Base-by-base conservation (phyloP, 2,113 vertebrate genomes). In the Oreotragus oreotragus region DNA sequence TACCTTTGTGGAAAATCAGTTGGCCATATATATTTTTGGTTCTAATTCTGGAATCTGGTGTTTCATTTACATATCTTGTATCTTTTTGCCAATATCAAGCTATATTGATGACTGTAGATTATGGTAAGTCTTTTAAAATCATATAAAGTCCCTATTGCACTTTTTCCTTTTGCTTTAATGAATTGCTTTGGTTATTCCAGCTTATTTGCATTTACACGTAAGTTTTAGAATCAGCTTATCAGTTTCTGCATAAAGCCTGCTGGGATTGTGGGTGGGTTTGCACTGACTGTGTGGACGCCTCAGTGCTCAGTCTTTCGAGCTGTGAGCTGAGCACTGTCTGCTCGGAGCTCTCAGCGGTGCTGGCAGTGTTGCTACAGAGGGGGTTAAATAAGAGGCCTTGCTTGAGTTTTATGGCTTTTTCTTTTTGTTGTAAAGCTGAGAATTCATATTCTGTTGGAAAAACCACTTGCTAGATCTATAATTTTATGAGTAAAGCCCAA, bases 91-190 rank as follows among this genome's bases (percentile, higher is more conserved):
- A 21, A 0, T 14, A n/a, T 30, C 51, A 57, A 21, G 2, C 39
- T 80, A 17, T 77, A 25, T 21, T 66, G n/a, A 28, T 58, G 27
- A 51, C 47, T 88, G 16, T 66, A 70, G 57, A 49, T 84, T 25
- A 53, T 30, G 6, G 47, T 84, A 15, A 51, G 25, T 51, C 43
- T 64, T 88, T 64, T 89, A 79, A 70, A 84, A 57, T 85, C 13
- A 15, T 27, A 2, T 45, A 21, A 53, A 28, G 15, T 81, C 5
- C 9, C n/a, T 27, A 0, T 73, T 80, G 92, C 53, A 16, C 23
- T 94, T 90, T 64, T 73, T 88, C 33, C 21, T 88, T 49, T 92
- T 77, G 3, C 21, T 85, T 92, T 95, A 58, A 28, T 60, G 70
- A 80, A 25, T 45, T 27, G 27, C 21, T 80, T 79, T 19, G 7